Evolutionary conservation across 2,888 invertebrate genomes (phyloP).

Genomic region (Caradrina kadenii): DNA sequence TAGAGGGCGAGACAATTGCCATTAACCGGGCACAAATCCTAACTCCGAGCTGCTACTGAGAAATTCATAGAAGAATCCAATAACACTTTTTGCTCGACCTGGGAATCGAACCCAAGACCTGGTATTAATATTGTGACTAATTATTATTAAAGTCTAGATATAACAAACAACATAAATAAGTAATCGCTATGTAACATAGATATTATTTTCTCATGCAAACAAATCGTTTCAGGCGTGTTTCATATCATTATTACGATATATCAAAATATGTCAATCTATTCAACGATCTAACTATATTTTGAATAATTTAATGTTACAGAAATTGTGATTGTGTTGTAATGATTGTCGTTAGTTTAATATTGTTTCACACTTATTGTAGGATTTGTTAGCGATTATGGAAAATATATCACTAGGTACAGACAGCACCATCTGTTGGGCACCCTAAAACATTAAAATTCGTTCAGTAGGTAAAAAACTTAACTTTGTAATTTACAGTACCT

Average conservation of each 20-base stretch:
- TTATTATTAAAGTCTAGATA: slow-evolving; percentile 6
- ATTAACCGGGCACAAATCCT: too few relatives aligned
- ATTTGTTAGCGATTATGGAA: neutral
- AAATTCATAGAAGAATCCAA: too few relatives aligned
- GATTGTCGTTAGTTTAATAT: slow-evolving; percentile 2
- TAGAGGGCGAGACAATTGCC: too few relatives aligned
- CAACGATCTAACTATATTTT: slow-evolving; percentile 23
- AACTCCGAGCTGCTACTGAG: too few relatives aligned
- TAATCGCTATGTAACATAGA: slow-evolving; percentile 4
- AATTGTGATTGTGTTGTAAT: slow-evolving; percentile 27
- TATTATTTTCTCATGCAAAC: slow-evolving; percentile 19
- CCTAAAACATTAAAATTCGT: too few relatives aligned
- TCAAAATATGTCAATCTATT: slow-evolving; percentile 42
- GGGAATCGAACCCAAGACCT: too few relatives aligned
- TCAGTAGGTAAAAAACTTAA: too few relatives aligned
- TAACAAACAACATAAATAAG: slow-evolving; percentile 26
- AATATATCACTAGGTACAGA: too few relatives aligned
- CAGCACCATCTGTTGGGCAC: too few relatives aligned
- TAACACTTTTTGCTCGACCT: too few relatives aligned
- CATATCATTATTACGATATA: slow-evolving; percentile 45
- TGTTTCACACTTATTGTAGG: neutral
- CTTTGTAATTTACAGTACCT: too few relatives aligned
- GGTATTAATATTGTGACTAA: slow-evolving; percentile 20
- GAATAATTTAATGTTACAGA: slow-evolving; percentile 39
- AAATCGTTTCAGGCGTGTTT: slow-evolving; percentile 27